These are phyloP conservation scores for Callinectes sapidus DNA, from an alignment of 2,888 invertebrate genomes.

Conservation along the genomic window DNA sequence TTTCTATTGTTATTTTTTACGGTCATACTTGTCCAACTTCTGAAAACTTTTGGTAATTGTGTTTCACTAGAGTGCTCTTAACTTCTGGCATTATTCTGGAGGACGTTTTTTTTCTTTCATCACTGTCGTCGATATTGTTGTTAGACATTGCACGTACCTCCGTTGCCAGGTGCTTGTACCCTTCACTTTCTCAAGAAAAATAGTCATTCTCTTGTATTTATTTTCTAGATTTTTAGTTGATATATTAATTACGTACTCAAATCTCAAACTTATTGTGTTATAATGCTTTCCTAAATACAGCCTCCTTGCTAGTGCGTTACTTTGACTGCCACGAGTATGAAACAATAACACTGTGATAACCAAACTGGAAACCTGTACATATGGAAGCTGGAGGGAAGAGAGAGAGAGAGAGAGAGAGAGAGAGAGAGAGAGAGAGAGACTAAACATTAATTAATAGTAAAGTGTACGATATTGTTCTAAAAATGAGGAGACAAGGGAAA, in stretches of 20 bases:
- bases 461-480: neutral
- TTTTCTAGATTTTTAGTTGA: too few relatives aligned
- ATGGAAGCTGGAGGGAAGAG: neutral
- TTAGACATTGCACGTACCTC: neutral
- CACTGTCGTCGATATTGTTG: neutral
- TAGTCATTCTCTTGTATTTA: too few relatives aligned
- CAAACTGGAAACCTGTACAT: neutral
- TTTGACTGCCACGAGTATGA: neutral
- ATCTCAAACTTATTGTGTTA: too few relatives aligned
- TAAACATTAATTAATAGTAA: neutral
- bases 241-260: too few relatives aligned
- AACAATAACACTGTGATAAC: neutral
- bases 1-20: neutral
- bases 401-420: conserved; percentile 14
- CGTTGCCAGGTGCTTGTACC: too few relatives aligned
- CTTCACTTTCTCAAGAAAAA: too few relatives aligned
- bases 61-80: neutral
- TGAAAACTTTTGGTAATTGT: neutral
- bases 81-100: too few relatives aligned
- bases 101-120: too few relatives aligned
- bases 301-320: neutral
- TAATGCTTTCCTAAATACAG: neutral
- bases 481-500: neutral
- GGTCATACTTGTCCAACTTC: neutral
- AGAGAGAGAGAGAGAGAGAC: neutral